These are phyloP conservation scores for Zaprionus kolodkinae DNA, from an alignment of 1,140 invertebrate species.

Conservation along the genomic window DNA sequence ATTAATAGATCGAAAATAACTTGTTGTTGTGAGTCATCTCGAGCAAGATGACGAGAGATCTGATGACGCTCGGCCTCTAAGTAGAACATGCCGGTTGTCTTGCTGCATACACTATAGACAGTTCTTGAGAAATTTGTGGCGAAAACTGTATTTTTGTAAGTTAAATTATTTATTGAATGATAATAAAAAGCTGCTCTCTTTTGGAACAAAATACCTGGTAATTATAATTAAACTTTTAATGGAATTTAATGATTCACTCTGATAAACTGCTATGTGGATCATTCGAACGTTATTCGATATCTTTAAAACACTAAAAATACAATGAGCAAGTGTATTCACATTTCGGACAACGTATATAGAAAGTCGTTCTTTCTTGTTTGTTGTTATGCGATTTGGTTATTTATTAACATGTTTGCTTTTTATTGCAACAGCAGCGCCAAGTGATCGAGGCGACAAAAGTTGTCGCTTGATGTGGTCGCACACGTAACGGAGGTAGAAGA, in stretches of 20 bases:
- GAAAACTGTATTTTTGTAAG: too few species aligned
- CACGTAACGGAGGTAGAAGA: constrained; percentile 57
- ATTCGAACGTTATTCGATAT: neutral
- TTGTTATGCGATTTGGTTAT: constrained; percentile 61
- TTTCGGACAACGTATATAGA: neutral
- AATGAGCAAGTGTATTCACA: neutral
- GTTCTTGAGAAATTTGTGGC: neutral
- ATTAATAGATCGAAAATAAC: constrained; percentile 20
- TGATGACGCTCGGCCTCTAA: constrained; percentile 38
- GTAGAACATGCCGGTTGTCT: constrained; percentile 42
- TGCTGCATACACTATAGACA: neutral
- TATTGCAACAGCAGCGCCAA: constrained; percentile 55
- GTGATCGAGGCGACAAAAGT: constrained; percentile 50
- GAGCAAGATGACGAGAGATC: neutral
- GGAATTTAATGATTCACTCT: neutral
- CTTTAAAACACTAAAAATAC: neutral
- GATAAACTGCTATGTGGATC: neutral
- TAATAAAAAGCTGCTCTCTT: too few species aligned
- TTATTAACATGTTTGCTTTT: constrained; percentile 76
- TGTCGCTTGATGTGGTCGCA: constrained; percentile 35
- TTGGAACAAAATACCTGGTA: too few species aligned
- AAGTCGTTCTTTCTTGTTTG: constrained; percentile 9
- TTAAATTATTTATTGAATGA: too few species aligned
- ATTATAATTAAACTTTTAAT: too few species aligned
- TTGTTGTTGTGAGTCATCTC: constrained; percentile 54